Evolutionary conservation across 2,888 invertebrate genomes (phyloP), one percentile per base, ranked within the genome.

Genomic region (Tipula lateralis): DNA sequence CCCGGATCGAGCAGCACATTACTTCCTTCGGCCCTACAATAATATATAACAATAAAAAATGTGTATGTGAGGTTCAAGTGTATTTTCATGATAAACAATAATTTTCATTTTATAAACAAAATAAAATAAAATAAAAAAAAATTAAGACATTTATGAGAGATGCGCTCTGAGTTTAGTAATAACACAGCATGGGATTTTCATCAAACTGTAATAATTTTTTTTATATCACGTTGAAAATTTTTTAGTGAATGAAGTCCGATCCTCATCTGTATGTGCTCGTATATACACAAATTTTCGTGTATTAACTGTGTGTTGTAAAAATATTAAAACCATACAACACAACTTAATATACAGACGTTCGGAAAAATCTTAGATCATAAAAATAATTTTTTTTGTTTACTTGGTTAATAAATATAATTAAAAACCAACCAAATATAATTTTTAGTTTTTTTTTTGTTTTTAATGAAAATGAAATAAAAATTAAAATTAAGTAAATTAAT

Each of bases 1-100:
- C 94, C 94, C 86, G 96, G 96, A 91, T 97, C 97, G 92, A 97
- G 93, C 88, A 97, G 94, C 88, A 97, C 93, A 90, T 96, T 96
- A 91, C 95, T 95, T 91, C 95, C 93, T 89, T 95, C 93, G 91
- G 94, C 94, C 95, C 95, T 95, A 91, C 1, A 88, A 87, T 32
- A 6, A 82, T 81, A 81, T 5, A 81, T 6, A 29, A 82, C 2
- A 66, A 66, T 29, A n/a, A 3, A 82, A 82, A 82, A 81, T 30
- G 16, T 82, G 1, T 66, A n/a, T 44, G 66, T 24, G 66, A 66
- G 66, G 32, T 82, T 82, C 5, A 82, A 82, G 30, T 82, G 30
- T 82, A 82, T 30, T 82, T 30, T 30, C n/a, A 9, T 82, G 32
- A 82, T 82, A 82, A 82, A 82, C 29, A 82, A 82, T 82, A 30